phyloP scores from a whole-genome alignment of 2,113 vertebrate genomes.

The Romanogobio albipinnatus region DNA sequence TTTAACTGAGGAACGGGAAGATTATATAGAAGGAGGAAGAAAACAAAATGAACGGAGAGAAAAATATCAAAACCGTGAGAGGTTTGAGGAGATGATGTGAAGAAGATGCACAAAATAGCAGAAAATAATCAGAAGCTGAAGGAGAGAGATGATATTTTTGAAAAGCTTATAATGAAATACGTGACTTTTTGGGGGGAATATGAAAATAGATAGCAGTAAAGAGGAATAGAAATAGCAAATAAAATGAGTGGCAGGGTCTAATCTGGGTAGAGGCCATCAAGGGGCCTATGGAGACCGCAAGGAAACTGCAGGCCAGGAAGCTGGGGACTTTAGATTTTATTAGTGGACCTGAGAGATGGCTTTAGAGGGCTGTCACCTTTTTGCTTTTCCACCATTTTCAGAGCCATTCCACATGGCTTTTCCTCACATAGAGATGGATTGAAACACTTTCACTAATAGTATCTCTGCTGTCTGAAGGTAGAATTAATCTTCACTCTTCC shows the following conservation, averaged over 20 bases:
- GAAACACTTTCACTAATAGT: slow-evolving; percentile 53
- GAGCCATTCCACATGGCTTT: background rate
- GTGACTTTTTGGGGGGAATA: background rate
- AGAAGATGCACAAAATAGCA: slow-evolving; percentile 15
- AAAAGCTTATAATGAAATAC: slow-evolving; percentile 14
- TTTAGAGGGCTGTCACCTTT: slow-evolving; percentile 17
- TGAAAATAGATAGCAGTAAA: slow-evolving; percentile 15
- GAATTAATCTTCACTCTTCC: slow-evolving; percentile 69
- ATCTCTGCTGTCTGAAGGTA: slow-evolving; percentile 61
- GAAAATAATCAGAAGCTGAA: slow-evolving; percentile 29
- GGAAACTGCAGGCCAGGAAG: background rate
- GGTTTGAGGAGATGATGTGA: slow-evolving; percentile 8
- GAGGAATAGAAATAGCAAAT: slow-evolving; percentile 21
- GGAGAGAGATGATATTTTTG: slow-evolving; percentile 9
- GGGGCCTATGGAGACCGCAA: background rate
- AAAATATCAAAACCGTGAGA: slow-evolving; percentile 20
- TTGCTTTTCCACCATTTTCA: background rate
- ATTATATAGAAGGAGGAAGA: slow-evolving; percentile 22
- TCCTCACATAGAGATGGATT: slow-evolving; percentile 58
- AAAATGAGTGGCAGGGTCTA: slow-evolving; percentile 7
- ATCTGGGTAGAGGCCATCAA: slow-evolving; percentile 3
- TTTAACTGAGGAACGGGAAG: slow-evolving; percentile 22
- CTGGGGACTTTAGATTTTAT: slow-evolving; percentile 31
- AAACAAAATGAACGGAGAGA: background rate
- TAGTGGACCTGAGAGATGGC: slow-evolving; percentile 28